Percentiles rank a stretch among this genome's conserved stretches.
Conservation (phyloP, 2,888 invertebrate species). For the Ommatoiulus sabulosus region DNA sequence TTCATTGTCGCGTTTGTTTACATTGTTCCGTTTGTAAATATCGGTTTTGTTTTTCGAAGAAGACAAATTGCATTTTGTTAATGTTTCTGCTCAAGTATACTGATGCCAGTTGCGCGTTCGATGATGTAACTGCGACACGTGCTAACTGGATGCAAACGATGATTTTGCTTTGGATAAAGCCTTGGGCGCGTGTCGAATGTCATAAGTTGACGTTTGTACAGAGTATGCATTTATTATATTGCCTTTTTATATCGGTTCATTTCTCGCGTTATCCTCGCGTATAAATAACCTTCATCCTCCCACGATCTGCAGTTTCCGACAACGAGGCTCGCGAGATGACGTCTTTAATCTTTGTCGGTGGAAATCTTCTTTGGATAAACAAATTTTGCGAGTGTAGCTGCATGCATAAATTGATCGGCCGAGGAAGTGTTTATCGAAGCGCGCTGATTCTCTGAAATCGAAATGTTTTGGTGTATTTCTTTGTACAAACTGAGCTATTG, state of each 20-base stretch:
- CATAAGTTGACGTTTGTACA: background rate
- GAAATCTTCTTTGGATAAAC: too few relatives aligned
- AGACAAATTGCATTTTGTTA: too few relatives aligned
- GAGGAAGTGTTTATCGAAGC: background rate
- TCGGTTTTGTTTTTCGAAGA: too few relatives aligned
- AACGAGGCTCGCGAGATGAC: background rate
- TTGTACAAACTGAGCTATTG: background rate
- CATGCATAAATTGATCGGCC: background rate
- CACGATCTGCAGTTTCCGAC: background rate
- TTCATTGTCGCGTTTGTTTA: background rate
- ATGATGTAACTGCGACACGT: too few relatives aligned
- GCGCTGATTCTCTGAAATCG: background rate
- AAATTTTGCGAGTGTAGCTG: background rate
- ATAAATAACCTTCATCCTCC: background rate
- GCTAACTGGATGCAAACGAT: background rate
- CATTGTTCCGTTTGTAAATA: too few relatives aligned
- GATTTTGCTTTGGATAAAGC: background rate
- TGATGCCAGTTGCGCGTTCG: too few relatives aligned
- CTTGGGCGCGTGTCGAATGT: background rate
- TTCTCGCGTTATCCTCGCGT: background rate
- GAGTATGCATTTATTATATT: background rate
- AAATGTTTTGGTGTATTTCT: background rate
- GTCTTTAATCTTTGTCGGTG: background rate
- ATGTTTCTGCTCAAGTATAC: too few relatives aligned
- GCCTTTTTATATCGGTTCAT: background rate